These are phyloP conservation scores for Zosterops japonicus DNA, from an alignment of 2,113 vertebrate species.

Conservation along the genomic window DNA sequence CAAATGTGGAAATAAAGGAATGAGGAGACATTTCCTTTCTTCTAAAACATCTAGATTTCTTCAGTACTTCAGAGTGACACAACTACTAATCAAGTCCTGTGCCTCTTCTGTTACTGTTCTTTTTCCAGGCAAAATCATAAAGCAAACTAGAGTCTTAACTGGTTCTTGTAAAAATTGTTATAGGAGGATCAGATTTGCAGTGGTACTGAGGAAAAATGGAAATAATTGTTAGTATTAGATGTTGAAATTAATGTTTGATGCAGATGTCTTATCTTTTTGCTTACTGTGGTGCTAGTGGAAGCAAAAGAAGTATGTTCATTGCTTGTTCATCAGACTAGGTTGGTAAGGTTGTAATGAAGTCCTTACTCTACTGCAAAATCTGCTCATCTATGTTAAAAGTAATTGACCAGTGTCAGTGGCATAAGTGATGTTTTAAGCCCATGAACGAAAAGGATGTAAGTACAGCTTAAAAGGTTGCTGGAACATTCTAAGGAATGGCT, in stretches of 20 bases:
- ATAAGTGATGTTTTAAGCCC: not conserved
- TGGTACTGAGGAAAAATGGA: not conserved
- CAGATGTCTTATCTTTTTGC: not conserved
- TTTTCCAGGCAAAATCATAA: not conserved
- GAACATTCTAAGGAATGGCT: not conserved
- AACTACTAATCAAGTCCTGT: not conserved
- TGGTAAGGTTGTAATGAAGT: not conserved
- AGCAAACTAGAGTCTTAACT: not conserved
- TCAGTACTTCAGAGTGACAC: not conserved
- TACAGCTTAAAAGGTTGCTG: not conserved
- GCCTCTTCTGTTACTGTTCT: accelerated
- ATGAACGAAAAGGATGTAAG: not conserved
- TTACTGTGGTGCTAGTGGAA: not conserved
- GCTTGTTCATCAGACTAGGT: not conserved
- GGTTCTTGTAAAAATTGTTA: not conserved
- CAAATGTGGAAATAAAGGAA: not conserved
- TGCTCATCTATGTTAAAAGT: not conserved
- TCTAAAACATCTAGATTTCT: not conserved
- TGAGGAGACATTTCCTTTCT: not conserved
- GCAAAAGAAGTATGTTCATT: not conserved
- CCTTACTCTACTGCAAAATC: not conserved
- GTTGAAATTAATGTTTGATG: not conserved
- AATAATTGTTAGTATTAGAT: not conserved
- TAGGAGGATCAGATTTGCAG: not conserved
- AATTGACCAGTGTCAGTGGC: not conserved